Base-by-base conservation (phyloP, 1,140 invertebrate species). In the Uloborus diversus region DNA sequence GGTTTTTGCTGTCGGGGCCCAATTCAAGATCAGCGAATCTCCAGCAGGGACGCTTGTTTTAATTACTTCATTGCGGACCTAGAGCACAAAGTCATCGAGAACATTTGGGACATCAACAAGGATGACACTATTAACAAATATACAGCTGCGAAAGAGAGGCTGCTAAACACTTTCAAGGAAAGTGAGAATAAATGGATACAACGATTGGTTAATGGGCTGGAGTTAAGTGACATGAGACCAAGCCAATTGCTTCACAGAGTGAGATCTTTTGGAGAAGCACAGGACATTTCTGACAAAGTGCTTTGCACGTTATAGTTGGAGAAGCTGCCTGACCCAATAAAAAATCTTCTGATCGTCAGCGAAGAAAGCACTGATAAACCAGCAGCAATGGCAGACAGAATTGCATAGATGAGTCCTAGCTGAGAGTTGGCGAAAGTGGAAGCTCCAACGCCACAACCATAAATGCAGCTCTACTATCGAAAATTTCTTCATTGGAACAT, bases 21-120 rank as follows among this genome's bases (percentile, higher is more conserved):
- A 37, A 9, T 66, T 66, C 23, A 11, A 47, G n/a, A 66, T 66
- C 3, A 4, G 14, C 42, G 14, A 49, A 66, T 66, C 13, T 37
- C 64, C 4, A 37, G 2, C 27, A 33, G 42, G 4, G 32, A 66
- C 4, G 17, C 1, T 0, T 37, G 20, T 37, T 66, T 66, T 20
- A 66, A 66, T 28, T 66, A 66, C 13, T 66, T 66, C 14, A 53
- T 37, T 17, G 11, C 64, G 1, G 32, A 66, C 9, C 23, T 66
- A 3, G 64, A 66, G 23, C 33, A 13, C 13, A 49, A 42, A 23
- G 9, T n/a, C 23, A 4, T 59, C 11, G 2, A 59, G 32, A 59
- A 28, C 20, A 30, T 30, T 13, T 59, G 56, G 25, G 33, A 30
- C n/a, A 59, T 59, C 4, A 59, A 30, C 17, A 27, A 13, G 14